Conservation (phyloP, 2,113 vertebrate species). For the Eulacestoma nigropectus region DNA sequence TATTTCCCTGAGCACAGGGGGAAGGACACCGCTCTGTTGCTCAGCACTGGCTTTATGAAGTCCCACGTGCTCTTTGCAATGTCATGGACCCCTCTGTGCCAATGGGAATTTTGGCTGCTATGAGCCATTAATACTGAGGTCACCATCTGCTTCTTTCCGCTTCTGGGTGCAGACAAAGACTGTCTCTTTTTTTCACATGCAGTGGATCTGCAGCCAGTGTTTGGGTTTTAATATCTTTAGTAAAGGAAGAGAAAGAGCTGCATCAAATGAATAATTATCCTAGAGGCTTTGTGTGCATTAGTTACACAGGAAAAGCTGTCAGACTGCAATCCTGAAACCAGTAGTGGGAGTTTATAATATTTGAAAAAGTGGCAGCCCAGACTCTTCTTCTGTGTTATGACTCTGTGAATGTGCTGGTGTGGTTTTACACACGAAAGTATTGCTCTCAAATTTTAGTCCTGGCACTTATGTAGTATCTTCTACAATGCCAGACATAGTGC, state of each 20-base stretch:
- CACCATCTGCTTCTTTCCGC: constrained; percentile 27
- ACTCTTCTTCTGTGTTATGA: not conserved
- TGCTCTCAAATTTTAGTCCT: not conserved
- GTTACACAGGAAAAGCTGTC: not conserved
- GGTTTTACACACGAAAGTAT: not conserved
- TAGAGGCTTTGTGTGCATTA: not conserved
- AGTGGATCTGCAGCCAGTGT: not conserved
- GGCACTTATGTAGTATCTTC: not conserved
- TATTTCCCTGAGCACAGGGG: not conserved
- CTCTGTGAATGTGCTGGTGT: not conserved
- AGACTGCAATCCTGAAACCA: not conserved
- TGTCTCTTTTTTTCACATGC: not conserved
- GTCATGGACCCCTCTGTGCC: not conserved
- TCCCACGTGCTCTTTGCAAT: not conserved
- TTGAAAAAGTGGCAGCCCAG: not conserved
- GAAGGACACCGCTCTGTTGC: not conserved
- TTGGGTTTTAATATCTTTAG: not conserved
- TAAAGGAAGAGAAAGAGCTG: not conserved
- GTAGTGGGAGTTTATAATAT: not conserved
- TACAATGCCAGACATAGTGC: not conserved
- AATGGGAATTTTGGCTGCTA: not conserved
- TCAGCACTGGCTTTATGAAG: not conserved
- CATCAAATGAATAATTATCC: not conserved
- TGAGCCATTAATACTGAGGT: constrained; percentile 24
- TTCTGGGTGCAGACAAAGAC: not conserved